Percentiles rank a stretch among this genome's conserved stretches.
phyloP scores from a whole-genome alignment of 2,797 vertebrate genomes.

The Sebastes vulpes region DNA sequence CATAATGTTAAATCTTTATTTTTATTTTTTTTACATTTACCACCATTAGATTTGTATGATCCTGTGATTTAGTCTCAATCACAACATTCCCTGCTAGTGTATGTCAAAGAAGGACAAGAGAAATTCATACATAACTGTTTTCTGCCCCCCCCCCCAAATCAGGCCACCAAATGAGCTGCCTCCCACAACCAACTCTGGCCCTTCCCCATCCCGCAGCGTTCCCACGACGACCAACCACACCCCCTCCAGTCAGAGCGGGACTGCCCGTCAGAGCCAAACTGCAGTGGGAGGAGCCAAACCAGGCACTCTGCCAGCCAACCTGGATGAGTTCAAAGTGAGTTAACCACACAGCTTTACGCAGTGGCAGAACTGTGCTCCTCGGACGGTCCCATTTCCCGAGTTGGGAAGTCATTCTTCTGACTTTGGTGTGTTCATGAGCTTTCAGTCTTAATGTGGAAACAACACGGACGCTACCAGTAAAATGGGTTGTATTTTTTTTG shows the following conservation, averaged over 20 bases:
- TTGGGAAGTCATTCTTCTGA: neutral
- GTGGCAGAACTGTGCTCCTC: neutral
- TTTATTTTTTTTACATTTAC: neutral
- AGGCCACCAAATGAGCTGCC: conserved; percentile 90
- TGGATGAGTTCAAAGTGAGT: conserved; percentile 95
- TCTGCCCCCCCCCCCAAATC: conserved; percentile 4
- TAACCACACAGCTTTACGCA: neutral
- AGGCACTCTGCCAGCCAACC: conserved; percentile 89
- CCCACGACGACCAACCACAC: conserved; percentile 65
- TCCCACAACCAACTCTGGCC: conserved; percentile 73
- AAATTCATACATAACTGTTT: neutral
- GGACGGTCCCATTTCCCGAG: neutral
- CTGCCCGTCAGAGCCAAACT: conserved; percentile 85
- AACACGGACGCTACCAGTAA: neutral
- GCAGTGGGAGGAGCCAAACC: conserved; percentile 85
- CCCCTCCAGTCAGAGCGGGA: conserved; percentile 78
- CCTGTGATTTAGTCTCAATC: neutral
- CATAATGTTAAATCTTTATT: neutral
- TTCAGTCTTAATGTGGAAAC: neutral
- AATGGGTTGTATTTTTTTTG: neutral
- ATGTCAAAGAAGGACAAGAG: neutral
- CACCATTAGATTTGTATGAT: neutral
- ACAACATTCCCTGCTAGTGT: neutral
- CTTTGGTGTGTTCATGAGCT: neutral
- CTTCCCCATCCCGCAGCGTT: conserved; percentile 84